Conservation (phyloP, 2,888 invertebrate genomes). For the Stenolophus ochropezus region DNA sequence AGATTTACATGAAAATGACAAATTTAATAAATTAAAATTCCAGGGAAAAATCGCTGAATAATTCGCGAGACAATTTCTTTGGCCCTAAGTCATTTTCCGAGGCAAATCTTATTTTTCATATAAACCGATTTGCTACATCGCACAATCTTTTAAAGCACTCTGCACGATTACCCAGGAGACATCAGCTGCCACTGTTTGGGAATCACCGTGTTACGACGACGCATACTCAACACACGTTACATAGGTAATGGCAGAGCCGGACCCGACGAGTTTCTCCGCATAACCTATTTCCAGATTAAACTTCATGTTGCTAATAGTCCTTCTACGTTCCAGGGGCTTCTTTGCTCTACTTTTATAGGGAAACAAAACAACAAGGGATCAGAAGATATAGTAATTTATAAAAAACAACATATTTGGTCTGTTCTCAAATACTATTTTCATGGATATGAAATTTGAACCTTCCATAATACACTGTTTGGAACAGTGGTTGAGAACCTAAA, state of each 20-base stretch:
- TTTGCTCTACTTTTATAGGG: no score
- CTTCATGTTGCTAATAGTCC: no score
- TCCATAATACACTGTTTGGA: no score
- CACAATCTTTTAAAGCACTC: slow-evolving; percentile 52
- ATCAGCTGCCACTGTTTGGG: slow-evolving; percentile 41
- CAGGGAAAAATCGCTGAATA: slow-evolving; percentile 1
- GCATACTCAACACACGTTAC: slow-evolving; percentile 38
- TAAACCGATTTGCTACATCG: slow-evolving; percentile 43
- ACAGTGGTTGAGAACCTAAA: no score
- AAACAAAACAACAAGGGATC: no score
- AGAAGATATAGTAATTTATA: no score
- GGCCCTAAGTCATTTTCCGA: slow-evolving; percentile 5
- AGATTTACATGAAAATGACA: slow-evolving; percentile 6
- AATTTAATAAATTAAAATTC: slow-evolving; percentile 39
- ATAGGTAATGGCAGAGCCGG: background rate
- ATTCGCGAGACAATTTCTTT: background rate
- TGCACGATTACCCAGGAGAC: slow-evolving; percentile 45
- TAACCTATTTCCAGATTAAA: no score
- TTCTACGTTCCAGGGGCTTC: no score
- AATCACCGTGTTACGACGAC: slow-evolving; percentile 37
- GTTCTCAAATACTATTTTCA: no score
- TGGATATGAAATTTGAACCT: no score
- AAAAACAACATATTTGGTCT: no score
- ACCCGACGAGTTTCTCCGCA: background rate
- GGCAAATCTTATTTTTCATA: slow-evolving; percentile 42